Conservation (phyloP, 2,888 invertebrate species). For the Acleris emargana region DNA sequence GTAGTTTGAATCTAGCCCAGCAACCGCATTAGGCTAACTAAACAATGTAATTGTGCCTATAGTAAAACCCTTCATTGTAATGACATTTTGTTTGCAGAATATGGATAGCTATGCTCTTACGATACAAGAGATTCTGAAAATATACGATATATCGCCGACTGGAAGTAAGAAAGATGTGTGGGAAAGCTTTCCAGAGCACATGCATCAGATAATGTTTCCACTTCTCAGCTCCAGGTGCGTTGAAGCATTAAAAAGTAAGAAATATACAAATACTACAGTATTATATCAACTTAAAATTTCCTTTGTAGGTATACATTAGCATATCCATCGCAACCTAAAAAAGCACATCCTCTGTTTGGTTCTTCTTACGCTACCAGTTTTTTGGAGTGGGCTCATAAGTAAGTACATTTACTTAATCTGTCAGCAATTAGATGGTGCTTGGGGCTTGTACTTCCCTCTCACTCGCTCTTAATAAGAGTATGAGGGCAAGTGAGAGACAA, state of each 20-base stretch:
- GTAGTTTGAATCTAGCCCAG: too few relatives aligned
- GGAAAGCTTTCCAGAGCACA: slow-evolving; percentile 87
- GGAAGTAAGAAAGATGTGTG: slow-evolving; percentile 86
- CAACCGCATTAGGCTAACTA: too few relatives aligned
- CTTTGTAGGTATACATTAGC: slow-evolving; percentile 73
- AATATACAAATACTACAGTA: too few relatives aligned
- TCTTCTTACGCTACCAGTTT: slow-evolving; percentile 87
- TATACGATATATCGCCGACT: slow-evolving; percentile 87
- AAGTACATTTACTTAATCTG: slow-evolving; percentile 46
- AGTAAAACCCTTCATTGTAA: neutral
- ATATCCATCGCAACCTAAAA: slow-evolving; percentile 71
- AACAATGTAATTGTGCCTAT: too few relatives aligned
- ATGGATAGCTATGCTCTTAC: slow-evolving; percentile 92
- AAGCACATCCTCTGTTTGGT: slow-evolving; percentile 86
- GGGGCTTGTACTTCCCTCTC: too few relatives aligned
- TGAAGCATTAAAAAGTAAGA: neutral
- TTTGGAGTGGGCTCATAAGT: slow-evolving; percentile 89
- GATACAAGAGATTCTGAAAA: slow-evolving; percentile 90
- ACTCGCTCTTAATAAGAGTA: too few relatives aligned
- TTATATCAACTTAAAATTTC: neutral
- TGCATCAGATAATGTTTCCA: slow-evolving; percentile 90
- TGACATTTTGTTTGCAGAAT: slow-evolving; percentile 68
- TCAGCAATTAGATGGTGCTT: too few relatives aligned
- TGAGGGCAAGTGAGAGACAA: too few relatives aligned
- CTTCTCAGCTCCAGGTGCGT: slow-evolving; percentile 87